These are phyloP conservation scores for Drosophila atroscutellata DNA, from an alignment of 2,888 invertebrate species.

Conservation along the genomic window DNA sequence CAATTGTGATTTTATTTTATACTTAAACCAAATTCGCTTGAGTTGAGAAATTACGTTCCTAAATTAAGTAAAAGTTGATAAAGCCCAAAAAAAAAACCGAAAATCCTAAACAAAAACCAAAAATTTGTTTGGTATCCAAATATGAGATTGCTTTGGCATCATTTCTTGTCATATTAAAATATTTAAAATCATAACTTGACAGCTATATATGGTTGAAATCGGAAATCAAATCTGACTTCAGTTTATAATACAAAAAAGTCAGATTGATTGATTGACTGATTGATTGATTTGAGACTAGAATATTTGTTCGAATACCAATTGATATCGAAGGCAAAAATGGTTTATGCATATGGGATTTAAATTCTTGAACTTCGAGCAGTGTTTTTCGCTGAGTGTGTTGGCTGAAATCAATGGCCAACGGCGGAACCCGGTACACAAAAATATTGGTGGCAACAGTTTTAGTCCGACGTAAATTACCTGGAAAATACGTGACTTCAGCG, in stretches of 20 bases:
- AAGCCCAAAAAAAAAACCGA: neutral
- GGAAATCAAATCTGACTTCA: neutral
- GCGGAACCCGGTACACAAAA: constrained; percentile 61
- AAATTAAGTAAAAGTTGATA: neutral
- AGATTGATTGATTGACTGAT: neutral
- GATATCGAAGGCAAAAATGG: too few species aligned
- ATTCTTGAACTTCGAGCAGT: neutral
- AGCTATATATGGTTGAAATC: too few species aligned
- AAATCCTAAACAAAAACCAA: neutral
- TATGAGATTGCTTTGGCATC: neutral
- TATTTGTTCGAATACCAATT: neutral
- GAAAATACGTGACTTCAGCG: constrained; percentile 83
- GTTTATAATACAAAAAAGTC: neutral
- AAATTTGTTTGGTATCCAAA: neutral
- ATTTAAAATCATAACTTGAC: too few species aligned
- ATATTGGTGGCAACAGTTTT: constrained; percentile 81
- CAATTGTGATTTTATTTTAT: neutral
- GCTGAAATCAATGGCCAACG: constrained; percentile 39
- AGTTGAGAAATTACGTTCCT: neutral
- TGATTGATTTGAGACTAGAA: too few species aligned
- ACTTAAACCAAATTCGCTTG: neutral
- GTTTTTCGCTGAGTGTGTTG: neutral
- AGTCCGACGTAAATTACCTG: constrained; percentile 84
- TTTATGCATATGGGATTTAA: fast-evolving
- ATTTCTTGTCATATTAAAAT: too few species aligned